Base-by-base conservation (phyloP, 1,140 invertebrate species). In the Lordiphosa clarofinis region DNA sequence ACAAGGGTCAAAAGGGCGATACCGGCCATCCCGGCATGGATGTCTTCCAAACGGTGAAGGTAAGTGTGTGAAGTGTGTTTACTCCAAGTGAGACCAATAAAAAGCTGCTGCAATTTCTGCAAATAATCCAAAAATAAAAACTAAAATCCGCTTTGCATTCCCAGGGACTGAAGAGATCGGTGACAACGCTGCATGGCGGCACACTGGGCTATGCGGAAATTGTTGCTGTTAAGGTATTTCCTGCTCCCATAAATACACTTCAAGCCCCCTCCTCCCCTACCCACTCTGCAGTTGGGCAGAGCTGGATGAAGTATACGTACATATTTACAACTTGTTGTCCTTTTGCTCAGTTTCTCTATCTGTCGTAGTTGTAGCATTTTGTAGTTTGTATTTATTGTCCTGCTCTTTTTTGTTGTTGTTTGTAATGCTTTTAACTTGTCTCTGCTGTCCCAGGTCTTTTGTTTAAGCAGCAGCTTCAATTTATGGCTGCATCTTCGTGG, bases 141-240 rank as follows among this genome's bases (percentile, higher is more conserved):
- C 61, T 53, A 47, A 49, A 79, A 81, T 74, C 53, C 66, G 66
- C 64, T 43, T 43, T 47, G 65, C 54, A 69, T 64, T 66, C 60
- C 48, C 91, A 93, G 93, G 96, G 95, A 88, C 93, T 97, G 91
- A 98, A 97, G 92, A 92, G 96, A 90, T 97, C 96, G 72, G 96
- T 98, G 91, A 97, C 96, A 75, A 95, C 95, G 69, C 91, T 96
- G 76, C 92, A 94, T 87, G 95, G 95, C 86, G 95, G 95, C 74
- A 95, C 94, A 62, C 91, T 96, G 87, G 95, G 95, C 87, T 96
- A 95, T 90, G 96, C 96, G 67, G 96, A 97, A 93, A 96, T 97
- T 91, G 96, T 97, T 90, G 96, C 96, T 89, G 95, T 98, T 73
- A 97, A 98, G 96, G 96, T 97, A 92, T 73, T 74, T 66, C 59